Evolutionary conservation across 2,797 vertebrate genomes (phyloP).

Genomic region (Babyrousa celebensis): DNA sequence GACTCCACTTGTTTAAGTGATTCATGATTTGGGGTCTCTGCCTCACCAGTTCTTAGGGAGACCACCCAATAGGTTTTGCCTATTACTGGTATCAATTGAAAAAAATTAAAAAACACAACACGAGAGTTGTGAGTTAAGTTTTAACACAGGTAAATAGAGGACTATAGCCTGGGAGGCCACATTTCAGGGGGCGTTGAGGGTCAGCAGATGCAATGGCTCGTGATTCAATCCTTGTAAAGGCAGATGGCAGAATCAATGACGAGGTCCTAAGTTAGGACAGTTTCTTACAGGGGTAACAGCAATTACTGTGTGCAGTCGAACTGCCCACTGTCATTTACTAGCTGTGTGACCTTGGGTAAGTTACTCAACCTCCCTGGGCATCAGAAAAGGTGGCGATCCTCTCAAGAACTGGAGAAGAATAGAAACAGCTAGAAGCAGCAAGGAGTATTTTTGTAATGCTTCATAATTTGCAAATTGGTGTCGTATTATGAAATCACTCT

Average conservation of each 20-base stretch:
- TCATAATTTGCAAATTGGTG: background rate
- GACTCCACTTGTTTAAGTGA: background rate
- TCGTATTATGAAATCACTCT: background rate
- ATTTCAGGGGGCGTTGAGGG: too few relatives aligned
- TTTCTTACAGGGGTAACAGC: background rate
- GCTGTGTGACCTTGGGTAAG: background rate
- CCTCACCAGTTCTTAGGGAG: background rate
- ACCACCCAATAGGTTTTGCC: too few relatives aligned
- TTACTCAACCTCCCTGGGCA: background rate
- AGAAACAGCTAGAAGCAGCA: fast-evolving
- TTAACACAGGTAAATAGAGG: too few relatives aligned
- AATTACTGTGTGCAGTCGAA: background rate
- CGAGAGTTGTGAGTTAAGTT: too few relatives aligned
- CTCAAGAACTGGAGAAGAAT: background rate
- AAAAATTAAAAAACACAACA: too few relatives aligned
- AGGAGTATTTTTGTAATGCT: background rate
- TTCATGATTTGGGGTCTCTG: background rate
- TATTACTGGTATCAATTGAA: too few relatives aligned
- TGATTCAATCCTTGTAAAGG: too few relatives aligned
- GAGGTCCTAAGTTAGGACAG: background rate
- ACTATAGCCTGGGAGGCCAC: too few relatives aligned
- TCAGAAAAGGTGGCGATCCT: fast-evolving
- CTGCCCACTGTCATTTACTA: background rate
- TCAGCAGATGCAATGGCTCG: too few relatives aligned
- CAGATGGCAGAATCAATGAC: background rate